phyloP scores from a whole-genome alignment of 2,113 vertebrate species.

The Zootoca vivipara region DNA sequence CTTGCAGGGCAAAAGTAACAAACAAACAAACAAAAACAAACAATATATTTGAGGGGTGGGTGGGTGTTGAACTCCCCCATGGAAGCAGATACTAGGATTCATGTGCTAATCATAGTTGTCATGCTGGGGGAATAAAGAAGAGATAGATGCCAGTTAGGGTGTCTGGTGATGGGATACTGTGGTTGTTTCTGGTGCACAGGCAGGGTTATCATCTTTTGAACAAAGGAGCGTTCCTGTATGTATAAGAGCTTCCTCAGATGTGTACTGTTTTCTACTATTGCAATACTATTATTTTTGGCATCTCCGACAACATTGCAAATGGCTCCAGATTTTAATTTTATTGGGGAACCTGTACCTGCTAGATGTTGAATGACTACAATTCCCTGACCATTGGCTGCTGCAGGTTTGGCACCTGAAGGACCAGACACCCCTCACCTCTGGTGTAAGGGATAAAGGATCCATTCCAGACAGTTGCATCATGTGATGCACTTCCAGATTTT shows the following conservation, averaged over 20 bases:
- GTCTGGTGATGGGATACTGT: not conserved
- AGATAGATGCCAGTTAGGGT: not conserved
- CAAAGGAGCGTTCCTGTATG: not conserved
- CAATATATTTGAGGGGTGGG: no score
- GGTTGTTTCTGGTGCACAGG: not conserved
- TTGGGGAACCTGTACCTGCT: no score
- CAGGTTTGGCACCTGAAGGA: no score
- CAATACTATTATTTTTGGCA: not conserved
- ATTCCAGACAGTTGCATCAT: not conserved
- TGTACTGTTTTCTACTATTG: not conserved
- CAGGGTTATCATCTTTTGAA: not conserved
- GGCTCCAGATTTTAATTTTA: not conserved
- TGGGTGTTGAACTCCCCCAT: not conserved
- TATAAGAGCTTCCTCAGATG: not conserved
- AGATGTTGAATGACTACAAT: no score
- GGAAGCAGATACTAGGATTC: not conserved
- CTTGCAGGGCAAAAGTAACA: not conserved
- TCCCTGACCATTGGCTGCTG: no score
- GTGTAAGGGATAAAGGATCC: not conserved
- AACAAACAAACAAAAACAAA: no score
- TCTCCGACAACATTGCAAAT: not conserved
- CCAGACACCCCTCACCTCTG: no score
- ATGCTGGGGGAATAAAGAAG: not conserved
- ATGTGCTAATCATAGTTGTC: not conserved
- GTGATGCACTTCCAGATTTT: not conserved